Base-by-base conservation (phyloP, 2,888 invertebrate genomes). In the Acanthosepion pharaonis region DNA sequence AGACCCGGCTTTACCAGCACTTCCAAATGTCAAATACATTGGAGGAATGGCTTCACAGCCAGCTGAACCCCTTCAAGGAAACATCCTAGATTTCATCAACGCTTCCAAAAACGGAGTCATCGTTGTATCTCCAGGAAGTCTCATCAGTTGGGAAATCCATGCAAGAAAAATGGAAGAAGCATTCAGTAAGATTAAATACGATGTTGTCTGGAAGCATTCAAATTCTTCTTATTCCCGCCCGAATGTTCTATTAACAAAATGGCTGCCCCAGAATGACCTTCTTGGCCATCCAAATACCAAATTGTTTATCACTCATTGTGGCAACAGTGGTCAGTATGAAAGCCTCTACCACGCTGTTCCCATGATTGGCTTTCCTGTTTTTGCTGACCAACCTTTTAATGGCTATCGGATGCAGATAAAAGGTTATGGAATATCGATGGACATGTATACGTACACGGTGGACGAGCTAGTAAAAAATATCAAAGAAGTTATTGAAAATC, bases 261-360 rank as follows among this genome's bases (percentile, higher is more conserved):
- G 96, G 96, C 53, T 95, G 48, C 95, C 96, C 23, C 96, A 96
- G 55, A 95, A 95, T 53, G 96, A 95, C 91, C 91, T 96, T 48
- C 42, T 94, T 15, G 94, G 59, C 28, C 94, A 94, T 48, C 55
- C 64, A 20, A 95, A 95, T 25, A 94, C 95, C 8, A 95, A 95
- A 94, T 94, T 95, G 20, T 96, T 96, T 93, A 95, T 96, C 23
- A 95, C 96, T 20, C 96, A 96, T 93, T 95, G 95, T 53, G 96
- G 96, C 11, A 95, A 94, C 55, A 95, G 95, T 55, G 95, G 96
- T 49, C 95, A 95, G 94, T 96, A 95, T 95, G 96, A 96, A 94
- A 95, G 95, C 33, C 93, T 96, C 23, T 96, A 95, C 94, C 95
- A 96, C 78, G 96, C 94, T 18, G 95, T 96, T 15, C 96, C 96